A percentile compares a stretch with the other conserved stretches of the same genome.
Conservation (phyloP, 2,888 invertebrate species). For the Tuta absoluta region DNA sequence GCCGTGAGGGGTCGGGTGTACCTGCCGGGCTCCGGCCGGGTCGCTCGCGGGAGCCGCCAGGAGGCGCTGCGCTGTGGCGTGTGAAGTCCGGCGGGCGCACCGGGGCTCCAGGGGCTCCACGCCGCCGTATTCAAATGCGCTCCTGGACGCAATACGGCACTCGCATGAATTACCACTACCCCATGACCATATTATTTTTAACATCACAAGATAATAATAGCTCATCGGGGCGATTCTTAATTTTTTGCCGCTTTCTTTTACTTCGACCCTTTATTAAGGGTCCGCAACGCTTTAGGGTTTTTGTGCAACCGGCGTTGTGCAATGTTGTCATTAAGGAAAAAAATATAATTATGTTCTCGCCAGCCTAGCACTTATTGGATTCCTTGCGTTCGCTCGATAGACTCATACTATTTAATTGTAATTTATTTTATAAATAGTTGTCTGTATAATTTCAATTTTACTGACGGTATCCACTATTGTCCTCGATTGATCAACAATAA, state of each 20-base stretch:
- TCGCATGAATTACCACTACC: constrained; percentile 78
- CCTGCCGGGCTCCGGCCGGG: constrained; percentile 28
- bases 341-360: constrained; percentile 37
- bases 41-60: constrained; percentile 49
- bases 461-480: neutral
- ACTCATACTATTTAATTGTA: neutral
- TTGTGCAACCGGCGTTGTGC: constrained; percentile 63
- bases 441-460: constrained; percentile 6
- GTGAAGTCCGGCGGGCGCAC: constrained; percentile 75
- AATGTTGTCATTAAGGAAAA: constrained; percentile 70
- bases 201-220: constrained; percentile 80
- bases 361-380: constrained; percentile 17
- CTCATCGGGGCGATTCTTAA: constrained; percentile 80
- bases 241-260: constrained; percentile 75
- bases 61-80: constrained; percentile 65
- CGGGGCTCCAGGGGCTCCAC: constrained; percentile 64
- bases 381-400: neutral
- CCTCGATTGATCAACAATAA: constrained; percentile 1
- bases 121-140: constrained; percentile 74
- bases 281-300: constrained; percentile 74
- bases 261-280: constrained; percentile 68
- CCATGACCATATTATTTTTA: constrained; percentile 81
- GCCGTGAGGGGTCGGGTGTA: constrained; percentile 9
- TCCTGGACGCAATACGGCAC: constrained; percentile 69
- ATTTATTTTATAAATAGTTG: constrained; percentile 12